Base-by-base conservation (phyloP, 2,888 invertebrate genomes). In the Epinotia brunnichana region DNA sequence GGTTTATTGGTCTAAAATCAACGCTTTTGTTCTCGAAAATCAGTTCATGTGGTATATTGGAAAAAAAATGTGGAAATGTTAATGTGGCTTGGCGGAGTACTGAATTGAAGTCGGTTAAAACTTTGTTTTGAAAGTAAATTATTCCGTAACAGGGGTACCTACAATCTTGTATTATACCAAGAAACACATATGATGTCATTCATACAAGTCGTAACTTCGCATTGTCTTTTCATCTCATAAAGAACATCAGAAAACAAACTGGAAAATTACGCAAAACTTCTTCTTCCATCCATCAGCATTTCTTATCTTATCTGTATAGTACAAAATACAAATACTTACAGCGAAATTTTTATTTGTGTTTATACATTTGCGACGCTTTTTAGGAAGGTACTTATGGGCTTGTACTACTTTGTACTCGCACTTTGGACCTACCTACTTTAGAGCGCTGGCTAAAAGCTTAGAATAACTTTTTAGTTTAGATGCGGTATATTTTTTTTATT, bases 381-480 rank as follows among this genome's bases (percentile, higher is more conserved):
- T n/a, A n/a, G n/a, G n/a, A n/a, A n/a, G n/a, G n/a, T n/a, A n/a
- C n/a, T n/a, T 54, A 53, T 9, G 24, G 15, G 21, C 24, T 29
- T 57, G 41, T 64, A 29, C 19, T 59, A 39, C 48, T 48, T 70
- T 35, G 35, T 35, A 35, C 35, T 35, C 35, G 51, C 41, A 63
- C 41, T n/a, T 48, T 48, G 48, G 5, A 48, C 7, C n/a, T 48
- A n/a, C 48, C 15, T 44, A 62, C 24, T 62, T 67, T 62, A 61
- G 4, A 44, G 48, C 44, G 60, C 24, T 51, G 63, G 21, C 19
- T 69, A 69, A 73, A 69, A 73, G 70, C 53, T 66, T 70, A 60
- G 72, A 72, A 48, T 9, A 17, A 9, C 7, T 56, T 48, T 56
- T 9, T 24, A 61, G 21, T 67, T 56, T 56, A 72, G 48, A 68